Base-by-base conservation (phyloP, 2,797 vertebrate species). In the Apogon talboti region DNA sequence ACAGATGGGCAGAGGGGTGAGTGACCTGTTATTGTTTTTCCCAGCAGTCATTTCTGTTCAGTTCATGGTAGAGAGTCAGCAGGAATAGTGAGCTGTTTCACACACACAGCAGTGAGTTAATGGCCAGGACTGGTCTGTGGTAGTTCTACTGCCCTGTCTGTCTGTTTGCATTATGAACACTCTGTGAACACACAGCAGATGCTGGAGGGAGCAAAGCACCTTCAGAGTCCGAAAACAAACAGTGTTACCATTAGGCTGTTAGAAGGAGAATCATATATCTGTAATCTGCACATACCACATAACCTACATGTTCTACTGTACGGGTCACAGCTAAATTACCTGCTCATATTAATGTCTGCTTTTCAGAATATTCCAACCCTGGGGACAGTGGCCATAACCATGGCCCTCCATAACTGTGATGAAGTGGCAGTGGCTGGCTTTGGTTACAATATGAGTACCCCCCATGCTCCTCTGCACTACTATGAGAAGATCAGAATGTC, bases 401-500 rank as follows among this genome's bases (percentile, higher is more conserved):
- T 98, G 97, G 96, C 96, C 1, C 93, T 98, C 14, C 96, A 98
- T 77, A 97, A 96, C 91, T 98, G 97, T 79, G 97, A 98, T 52
- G 96, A 98, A 82, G 97, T 98, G 79, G 95, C 95, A 0, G 95
- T 98, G 3, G 96, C 96, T 44, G 96, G 96, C 71, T 98, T 98
- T 74, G 95, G 96, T 79, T 98, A 98, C 56, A 93, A 98, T 90
- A 94, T 98, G 95, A 96, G 81, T 81, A 93, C 92, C 7, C 96
- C 95, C 67, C 92, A 94, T 4, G 95, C 96, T 6, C 96, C 95
- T 0, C 91, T 98, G 66, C 96, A 98, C 90, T 98, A 98, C 91
- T 98, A 97, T 66, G 96, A 97, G 90, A 94, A 90, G 30, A 94
- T 96, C 83, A 95, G 93, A 92, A 98, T 98, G 96, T 95, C 94